Conservation (phyloP, 2,888 invertebrate genomes). For the Plagiodera versicolora region DNA sequence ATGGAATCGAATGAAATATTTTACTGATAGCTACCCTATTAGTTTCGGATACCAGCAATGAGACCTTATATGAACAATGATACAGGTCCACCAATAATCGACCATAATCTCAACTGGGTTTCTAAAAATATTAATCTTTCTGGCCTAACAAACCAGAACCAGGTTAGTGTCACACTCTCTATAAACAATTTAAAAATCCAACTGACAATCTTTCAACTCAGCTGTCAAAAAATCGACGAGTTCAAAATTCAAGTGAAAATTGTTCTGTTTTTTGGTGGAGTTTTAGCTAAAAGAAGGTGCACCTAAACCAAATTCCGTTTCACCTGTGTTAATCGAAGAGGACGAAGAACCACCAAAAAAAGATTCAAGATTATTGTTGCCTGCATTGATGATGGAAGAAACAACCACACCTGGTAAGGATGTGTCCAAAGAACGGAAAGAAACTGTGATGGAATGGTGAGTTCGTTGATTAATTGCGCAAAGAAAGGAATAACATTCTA, state of each 20-base stretch:
- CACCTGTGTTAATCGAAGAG: constrained; percentile 16
- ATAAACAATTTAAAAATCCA: neutral
- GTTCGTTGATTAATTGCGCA: too few relatives aligned
- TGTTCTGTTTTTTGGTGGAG: constrained; percentile 18
- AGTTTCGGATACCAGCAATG: constrained; percentile 30
- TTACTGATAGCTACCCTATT: neutral
- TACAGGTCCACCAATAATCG: constrained; percentile 33
- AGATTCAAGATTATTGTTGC: constrained; percentile 30
- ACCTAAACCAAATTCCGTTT: neutral
- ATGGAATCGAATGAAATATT: neutral
- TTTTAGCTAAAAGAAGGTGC: constrained; percentile 20
- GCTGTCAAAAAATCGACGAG: neutral
- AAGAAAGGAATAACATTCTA: too few relatives aligned
- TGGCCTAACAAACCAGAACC: constrained; percentile 23
- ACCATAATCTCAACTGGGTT: constrained; percentile 38
- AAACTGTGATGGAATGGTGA: constrained; percentile 39
- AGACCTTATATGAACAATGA: constrained; percentile 22
- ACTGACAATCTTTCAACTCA: neutral
- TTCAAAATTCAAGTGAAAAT: constrained; percentile 18
- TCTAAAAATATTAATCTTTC: constrained; percentile 36
- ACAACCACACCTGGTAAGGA: neutral
- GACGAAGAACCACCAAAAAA: constrained; percentile 30
- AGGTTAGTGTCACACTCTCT: constrained; percentile 22
- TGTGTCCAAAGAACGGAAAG: constrained; percentile 25
- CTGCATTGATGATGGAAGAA: constrained; percentile 27